phyloP scores from a whole-genome alignment of 2,888 invertebrate genomes.

The Plebejus argus region DNA sequence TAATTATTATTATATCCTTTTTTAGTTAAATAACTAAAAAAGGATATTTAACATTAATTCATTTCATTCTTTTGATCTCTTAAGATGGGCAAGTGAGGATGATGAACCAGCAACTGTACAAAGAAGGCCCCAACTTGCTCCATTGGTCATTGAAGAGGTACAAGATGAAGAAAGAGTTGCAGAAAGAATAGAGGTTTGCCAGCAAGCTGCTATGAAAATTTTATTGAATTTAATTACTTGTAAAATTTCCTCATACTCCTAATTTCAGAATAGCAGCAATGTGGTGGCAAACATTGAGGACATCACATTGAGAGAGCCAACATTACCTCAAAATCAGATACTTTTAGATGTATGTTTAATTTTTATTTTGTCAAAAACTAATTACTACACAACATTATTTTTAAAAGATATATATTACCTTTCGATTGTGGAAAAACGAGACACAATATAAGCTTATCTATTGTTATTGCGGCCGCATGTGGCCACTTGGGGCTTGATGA shows the following conservation, averaged over 20 bases:
- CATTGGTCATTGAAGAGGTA: constrained; percentile 48
- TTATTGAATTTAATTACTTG: background rate
- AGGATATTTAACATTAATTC: constrained; percentile 43
- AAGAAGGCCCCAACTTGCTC: constrained; percentile 43
- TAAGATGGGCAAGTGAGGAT: constrained; percentile 30
- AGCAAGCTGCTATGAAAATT: no score
- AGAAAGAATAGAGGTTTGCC: constrained; percentile 56
- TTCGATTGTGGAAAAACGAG: no score
- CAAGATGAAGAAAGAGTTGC: constrained; percentile 56
- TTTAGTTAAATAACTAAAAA: constrained; percentile 57
- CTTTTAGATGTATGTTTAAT: constrained; percentile 59
- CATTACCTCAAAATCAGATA: constrained; percentile 53
- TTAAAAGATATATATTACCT: background rate
- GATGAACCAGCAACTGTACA: background rate
- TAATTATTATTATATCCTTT: no score
- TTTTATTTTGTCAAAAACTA: background rate
- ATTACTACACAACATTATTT: background rate
- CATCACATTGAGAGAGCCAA: constrained; percentile 65
- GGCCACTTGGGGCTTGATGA: no score
- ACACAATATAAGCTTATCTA: no score
- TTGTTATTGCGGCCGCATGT: no score
- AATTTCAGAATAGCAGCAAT: constrained; percentile 61
- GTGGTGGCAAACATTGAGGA: constrained; percentile 61
- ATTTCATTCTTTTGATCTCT: background rate
- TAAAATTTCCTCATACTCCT: constrained; percentile 11